Evolutionary conservation across 2,113 vertebrate species (phyloP).

Genomic region (Chamaetylas fuelleborni): DNA sequence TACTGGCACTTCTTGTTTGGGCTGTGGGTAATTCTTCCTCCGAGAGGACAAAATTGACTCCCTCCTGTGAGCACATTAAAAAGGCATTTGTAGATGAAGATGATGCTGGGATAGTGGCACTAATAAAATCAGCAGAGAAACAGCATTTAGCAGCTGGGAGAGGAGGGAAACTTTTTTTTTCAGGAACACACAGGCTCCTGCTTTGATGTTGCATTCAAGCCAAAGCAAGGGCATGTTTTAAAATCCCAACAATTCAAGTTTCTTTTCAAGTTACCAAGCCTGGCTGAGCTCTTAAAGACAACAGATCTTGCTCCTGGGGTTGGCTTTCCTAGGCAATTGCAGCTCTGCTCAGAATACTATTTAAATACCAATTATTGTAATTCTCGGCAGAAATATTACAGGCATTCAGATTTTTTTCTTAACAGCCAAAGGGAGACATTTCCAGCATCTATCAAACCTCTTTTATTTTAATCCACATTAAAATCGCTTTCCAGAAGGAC

Average conservation of each 20-base stretch:
- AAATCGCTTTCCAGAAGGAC: conserved; percentile 28
- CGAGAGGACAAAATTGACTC: neutral
- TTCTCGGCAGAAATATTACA: conserved; percentile 71
- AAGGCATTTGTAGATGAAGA: neutral
- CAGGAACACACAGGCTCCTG: neutral
- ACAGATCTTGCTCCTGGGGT: conserved; percentile 57
- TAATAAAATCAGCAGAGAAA: neutral
- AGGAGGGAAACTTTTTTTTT: neutral
- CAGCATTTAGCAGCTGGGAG: conserved; percentile 22
- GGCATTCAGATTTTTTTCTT: conserved; percentile 46
- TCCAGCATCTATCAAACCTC: conserved; percentile 51
- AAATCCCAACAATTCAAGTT: conserved; percentile 49
- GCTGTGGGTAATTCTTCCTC: neutral
- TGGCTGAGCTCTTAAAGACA: conserved; percentile 54
- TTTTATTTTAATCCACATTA: conserved; percentile 56
- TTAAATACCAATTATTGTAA: conserved; percentile 72
- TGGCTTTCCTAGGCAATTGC: conserved; percentile 52
- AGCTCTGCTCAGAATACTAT: conserved; percentile 57
- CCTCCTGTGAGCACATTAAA: neutral
- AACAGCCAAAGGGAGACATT: conserved; percentile 37
- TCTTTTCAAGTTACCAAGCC: conserved; percentile 53
- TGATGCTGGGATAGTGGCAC: neutral
- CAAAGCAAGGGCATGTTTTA: conserved; percentile 49
- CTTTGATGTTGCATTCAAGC: conserved; percentile 49
- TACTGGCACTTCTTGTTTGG: neutral